Evolutionary conservation across 2,113 vertebrate genomes (phyloP), one percentile per base, ranked within the genome.

Genomic region (Seriola aureovittata): DNA sequence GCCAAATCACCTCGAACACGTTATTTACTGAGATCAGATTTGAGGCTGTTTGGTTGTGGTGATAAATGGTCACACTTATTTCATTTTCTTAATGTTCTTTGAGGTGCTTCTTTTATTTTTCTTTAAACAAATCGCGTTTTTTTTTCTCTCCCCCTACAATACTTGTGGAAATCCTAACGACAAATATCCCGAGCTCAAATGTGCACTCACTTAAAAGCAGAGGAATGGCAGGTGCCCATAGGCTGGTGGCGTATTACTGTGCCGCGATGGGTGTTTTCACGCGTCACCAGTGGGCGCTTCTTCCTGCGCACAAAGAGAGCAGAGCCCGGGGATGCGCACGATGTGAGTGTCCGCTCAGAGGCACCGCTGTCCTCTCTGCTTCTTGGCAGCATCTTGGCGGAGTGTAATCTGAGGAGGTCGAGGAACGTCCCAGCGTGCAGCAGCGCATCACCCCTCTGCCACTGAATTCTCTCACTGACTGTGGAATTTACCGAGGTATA

Each of bases 251-350:
- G 93, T 93, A 93, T 93, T 90, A 89, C 80, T 69, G 67, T 76
- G 87, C 78, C 75, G 82, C 62, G 64, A 78, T 82, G 81, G 81
- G 85, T 82, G 89, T 91, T 88, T 84, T 77, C 86, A 88, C 89
- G 85, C 93, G 90, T 94, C 93, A 89, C 90, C 89, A 91, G 90
- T 90, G 84, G 91, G 92, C 90, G 90, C 89, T 85, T 91, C 75
- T 90, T 82, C 82, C 91, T 91, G 89, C 90, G 90, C 91, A 94
- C 91, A 93, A 92, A 91, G 88, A 85, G 83, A 80, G 87, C 87
- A 73, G 78, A 91, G 84, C 88, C 81, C 82, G 82, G 87, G 89
- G 92, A 93, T 90, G 91, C 90, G 88, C 92, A 86, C 85, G 85
- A 34, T 80, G 88, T 78, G 84, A 86, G 85, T 75, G 79, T 88